Base-by-base conservation (phyloP, 2,888 invertebrate genomes). In the Aricia artaxerxes region DNA sequence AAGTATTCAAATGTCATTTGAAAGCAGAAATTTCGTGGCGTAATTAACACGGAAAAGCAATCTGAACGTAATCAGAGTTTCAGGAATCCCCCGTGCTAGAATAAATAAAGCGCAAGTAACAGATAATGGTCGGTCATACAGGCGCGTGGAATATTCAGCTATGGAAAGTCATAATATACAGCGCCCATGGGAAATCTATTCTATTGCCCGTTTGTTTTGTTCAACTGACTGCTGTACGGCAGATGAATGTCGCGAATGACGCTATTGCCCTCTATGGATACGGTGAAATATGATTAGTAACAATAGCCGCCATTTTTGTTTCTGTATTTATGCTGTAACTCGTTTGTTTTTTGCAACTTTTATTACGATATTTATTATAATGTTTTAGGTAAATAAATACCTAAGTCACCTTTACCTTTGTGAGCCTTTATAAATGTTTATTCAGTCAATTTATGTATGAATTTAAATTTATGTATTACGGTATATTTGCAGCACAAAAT, bases 121-220 rank as follows among this genome's bases (percentile, higher is more conserved):
- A 76, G 76, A 75, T 78, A 78, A 80, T 78, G 73, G 78, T 38
- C 61, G 80, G 73, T 64, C 78, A 73, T 75, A 73, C 77, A 75
- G 73, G 73, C 53, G 78, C 73, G 61, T 73, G 78, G 77, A 79
- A 87, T 88, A 87, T 86, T 86, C 85, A 78, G 78, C 78, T 87
- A 88, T 90, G 86, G 86, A 89, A 90, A 90, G 86, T 88, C 87
- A 89, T 91, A 90, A 91, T 90, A 88, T 89, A 88, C 85, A 83
- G 86, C 86, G 86, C 92, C 87, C 90, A 6, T 80, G 92, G 92
- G 92, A 92, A 92, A 92, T 92, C 87, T 88, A 84, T 87, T 88
- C 87, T 90, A 92, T 92, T 89, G 91, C 90, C 88, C 85, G 90
- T 91, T 91, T 91, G 88, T 92, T 91, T 88, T 88, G 89, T 88